These are phyloP conservation scores for Hapalemur alaotrensis DNA, from an alignment of 2,797 vertebrate species.

Conservation along the genomic window DNA sequence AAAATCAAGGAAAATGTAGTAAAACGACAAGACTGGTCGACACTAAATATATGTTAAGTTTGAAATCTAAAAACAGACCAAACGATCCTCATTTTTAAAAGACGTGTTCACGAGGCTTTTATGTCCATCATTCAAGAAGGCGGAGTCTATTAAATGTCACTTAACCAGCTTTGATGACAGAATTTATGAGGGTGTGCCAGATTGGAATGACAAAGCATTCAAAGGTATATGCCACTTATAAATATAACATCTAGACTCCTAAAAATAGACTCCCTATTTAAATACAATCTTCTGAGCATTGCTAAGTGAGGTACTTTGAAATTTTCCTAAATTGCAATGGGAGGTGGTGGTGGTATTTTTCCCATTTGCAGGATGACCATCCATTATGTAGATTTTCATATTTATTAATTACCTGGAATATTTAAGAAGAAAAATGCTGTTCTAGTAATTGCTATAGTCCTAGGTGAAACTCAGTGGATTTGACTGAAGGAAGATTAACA, in stretches of 20 bases:
- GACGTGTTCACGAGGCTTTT: neutral
- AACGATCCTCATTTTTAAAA: slow-evolving; percentile 1
- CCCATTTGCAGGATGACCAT: neutral
- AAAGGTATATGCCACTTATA: neutral
- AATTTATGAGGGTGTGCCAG: neutral
- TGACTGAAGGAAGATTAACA: slow-evolving; percentile 39
- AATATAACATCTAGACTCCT: neutral
- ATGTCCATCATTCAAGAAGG: neutral
- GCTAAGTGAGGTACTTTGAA: neutral
- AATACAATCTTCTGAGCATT: slow-evolving; percentile 35
- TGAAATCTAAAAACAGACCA: neutral
- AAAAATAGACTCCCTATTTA: slow-evolving; percentile 17
- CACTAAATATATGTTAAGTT: neutral
- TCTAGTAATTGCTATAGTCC: neutral
- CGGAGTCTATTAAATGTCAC: neutral
- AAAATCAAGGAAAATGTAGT: neutral
- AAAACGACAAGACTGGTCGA: neutral
- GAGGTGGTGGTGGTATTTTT: neutral
- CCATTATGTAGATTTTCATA: slow-evolving; percentile 28
- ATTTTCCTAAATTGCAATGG: neutral
- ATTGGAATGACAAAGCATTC: neutral
- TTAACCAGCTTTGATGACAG: neutral
- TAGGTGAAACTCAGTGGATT: slow-evolving; percentile 22
- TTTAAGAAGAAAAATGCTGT: slow-evolving; percentile 46
- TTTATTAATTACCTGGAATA: slow-evolving; percentile 48